These are phyloP conservation scores for Sceloporus tristichus DNA, from an alignment of 2,113 vertebrate genomes.

Conservation along the genomic window DNA sequence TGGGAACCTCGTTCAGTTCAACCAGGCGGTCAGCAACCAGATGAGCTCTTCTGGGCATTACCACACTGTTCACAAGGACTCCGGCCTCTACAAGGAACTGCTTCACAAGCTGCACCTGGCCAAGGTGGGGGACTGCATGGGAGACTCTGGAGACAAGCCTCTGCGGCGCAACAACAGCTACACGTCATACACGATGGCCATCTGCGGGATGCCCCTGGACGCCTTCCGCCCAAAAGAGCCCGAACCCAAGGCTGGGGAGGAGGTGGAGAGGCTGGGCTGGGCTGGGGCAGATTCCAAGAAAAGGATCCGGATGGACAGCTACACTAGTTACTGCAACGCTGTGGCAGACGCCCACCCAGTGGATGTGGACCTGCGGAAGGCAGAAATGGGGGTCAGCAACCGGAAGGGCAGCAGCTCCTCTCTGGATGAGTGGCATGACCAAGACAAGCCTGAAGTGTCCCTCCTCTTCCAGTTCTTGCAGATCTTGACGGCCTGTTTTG, in stretches of 20 bases:
- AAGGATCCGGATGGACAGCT: constrained; percentile 90
- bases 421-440: constrained; percentile 87
- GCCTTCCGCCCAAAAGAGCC: constrained; percentile 80
- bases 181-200: constrained; percentile 97
- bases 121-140: constrained; percentile 95
- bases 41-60: constrained; percentile 86
- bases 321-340: constrained; percentile 91
- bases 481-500: constrained; percentile 96
- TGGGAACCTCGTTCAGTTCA: constrained; percentile 85
- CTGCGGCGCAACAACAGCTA: constrained; percentile 96
- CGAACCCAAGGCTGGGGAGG: constrained; percentile 75
- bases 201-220: constrained; percentile 93
- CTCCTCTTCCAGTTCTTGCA: constrained; percentile 95
- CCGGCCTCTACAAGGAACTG: constrained; percentile 95
- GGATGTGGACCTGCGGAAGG: constrained; percentile 72
- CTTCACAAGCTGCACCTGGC: constrained; percentile 94
- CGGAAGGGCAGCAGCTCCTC: constrained; percentile 69
- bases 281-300: constrained; percentile 76
- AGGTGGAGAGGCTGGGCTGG: constrained; percentile 78
- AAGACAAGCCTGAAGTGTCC: constrained; percentile 91
- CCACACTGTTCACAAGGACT: constrained; percentile 95
- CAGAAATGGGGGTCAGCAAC: constrained; percentile 69
- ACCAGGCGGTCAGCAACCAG: constrained; percentile 82
- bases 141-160: constrained; percentile 88
- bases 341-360: constrained; percentile 79